phyloP scores from a whole-genome alignment of 2,797 vertebrate genomes.

The Paramormyrops hopkinsi region DNA sequence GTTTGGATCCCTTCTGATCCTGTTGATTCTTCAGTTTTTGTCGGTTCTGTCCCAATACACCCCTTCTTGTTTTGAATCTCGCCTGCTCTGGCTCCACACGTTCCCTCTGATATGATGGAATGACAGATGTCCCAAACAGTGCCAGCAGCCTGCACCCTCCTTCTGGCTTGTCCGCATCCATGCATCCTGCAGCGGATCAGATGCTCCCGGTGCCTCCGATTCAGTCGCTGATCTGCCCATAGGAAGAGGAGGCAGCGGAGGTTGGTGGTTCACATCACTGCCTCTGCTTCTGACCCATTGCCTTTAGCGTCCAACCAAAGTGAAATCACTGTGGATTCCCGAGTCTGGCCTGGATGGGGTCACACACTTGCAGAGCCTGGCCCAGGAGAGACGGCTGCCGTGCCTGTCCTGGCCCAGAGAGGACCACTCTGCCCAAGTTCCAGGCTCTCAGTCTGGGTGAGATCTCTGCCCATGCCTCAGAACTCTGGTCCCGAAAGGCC shows the following conservation, averaged over 20 bases:
- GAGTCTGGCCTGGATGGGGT: background rate
- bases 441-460: background rate
- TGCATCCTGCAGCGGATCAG: background rate
- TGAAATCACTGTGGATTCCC: background rate
- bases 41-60: background rate
- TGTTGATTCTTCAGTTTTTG: background rate
- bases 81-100: background rate
- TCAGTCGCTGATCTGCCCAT: background rate
- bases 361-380: background rate
- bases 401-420: background rate
- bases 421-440: background rate
- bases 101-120: background rate
- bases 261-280: too few species aligned
- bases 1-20: background rate
- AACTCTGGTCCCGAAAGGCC: background rate
- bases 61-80: background rate
- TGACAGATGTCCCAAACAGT: background rate
- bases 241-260: too few species aligned
- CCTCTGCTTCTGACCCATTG: background rate
- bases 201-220: too few species aligned
- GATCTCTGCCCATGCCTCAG: background rate
- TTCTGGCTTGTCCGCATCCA: background rate
- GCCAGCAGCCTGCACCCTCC: background rate
- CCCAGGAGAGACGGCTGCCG: too few species aligned
- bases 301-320: background rate